A percentile compares a stretch with the other conserved stretches of the same genome.
Evolutionary conservation across 2,888 invertebrate genomes (phyloP).

Genomic region (Phymatocera aterrima): DNA sequence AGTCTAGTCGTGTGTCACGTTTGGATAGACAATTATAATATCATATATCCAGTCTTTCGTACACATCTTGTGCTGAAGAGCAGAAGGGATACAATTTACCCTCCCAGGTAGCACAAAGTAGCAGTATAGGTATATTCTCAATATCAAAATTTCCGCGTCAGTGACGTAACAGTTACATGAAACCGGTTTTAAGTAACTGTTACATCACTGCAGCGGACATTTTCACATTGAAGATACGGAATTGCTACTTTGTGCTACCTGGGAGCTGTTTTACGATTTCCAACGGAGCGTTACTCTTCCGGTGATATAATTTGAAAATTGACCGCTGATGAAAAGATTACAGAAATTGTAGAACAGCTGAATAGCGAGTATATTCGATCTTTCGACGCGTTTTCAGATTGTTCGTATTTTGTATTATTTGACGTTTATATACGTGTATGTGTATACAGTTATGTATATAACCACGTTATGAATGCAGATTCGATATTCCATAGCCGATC

Average conservation of each 20-base stretch:
- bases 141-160: too few species aligned
- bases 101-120: too few species aligned
- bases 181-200: too few species aligned
- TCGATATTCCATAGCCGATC: not conserved
- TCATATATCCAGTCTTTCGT: not conserved
- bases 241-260: too few species aligned
- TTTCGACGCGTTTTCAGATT: not conserved
- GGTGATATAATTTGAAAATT: not conserved
- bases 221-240: too few species aligned
- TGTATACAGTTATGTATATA: not conserved
- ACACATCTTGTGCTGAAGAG: not conserved
- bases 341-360: not conserved
- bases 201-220: too few species aligned
- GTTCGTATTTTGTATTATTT: not conserved
- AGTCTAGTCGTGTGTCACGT: not conserved
- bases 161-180: too few species aligned
- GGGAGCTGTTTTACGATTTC: not conserved
- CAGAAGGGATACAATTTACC: not conserved
- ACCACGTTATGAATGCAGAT: not conserved
- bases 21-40: not conserved
- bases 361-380: not conserved
- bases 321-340: not conserved
- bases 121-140: too few species aligned
- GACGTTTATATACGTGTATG: not conserved
- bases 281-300: not conserved